Conservation (phyloP, 2,888 invertebrate species). For the Dicyrtomina minuta region DNA sequence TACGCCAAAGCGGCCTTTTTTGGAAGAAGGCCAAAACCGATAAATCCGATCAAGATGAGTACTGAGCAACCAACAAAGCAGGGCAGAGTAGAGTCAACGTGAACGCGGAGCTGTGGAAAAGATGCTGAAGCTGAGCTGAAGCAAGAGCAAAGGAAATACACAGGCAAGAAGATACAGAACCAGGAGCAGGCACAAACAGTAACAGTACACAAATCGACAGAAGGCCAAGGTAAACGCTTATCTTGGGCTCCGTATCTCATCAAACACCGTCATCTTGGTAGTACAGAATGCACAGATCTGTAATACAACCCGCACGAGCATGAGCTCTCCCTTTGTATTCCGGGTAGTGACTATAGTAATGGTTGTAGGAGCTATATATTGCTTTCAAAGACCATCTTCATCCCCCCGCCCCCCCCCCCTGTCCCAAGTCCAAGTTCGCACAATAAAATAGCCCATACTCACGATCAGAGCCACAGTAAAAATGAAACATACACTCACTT, state of each 20-base stretch:
- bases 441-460: slow-evolving; percentile 21
- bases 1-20: slow-evolving; percentile 26
- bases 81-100: too few species aligned
- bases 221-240: not conserved
- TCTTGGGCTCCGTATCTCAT: not conserved
- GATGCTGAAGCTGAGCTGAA: not conserved
- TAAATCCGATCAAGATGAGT: slow-evolving; percentile 39
- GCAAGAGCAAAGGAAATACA: slow-evolving; percentile 2
- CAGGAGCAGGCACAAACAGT: not conserved
- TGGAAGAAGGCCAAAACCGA: slow-evolving; percentile 43
- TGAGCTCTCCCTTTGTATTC: slow-evolving; percentile 28
- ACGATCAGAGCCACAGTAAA: not conserved
- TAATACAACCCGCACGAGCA: slow-evolving; percentile 11
- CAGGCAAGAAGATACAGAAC: too few species aligned
- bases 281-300: too few species aligned
- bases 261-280: too few species aligned
- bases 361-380: slow-evolving; percentile 19
- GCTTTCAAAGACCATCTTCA: slow-evolving; percentile 30
- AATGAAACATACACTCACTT: slow-evolving; percentile 9
- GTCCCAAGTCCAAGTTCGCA: slow-evolving; percentile 26
- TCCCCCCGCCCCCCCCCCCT: too few species aligned
- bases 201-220: not conserved
- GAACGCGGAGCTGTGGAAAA: not conserved
- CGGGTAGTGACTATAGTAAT: slow-evolving; percentile 11
- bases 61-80: not conserved